These are phyloP conservation scores for Ylistrum balloti DNA, from an alignment of 1,140 invertebrate species.

Conservation along the genomic window DNA sequence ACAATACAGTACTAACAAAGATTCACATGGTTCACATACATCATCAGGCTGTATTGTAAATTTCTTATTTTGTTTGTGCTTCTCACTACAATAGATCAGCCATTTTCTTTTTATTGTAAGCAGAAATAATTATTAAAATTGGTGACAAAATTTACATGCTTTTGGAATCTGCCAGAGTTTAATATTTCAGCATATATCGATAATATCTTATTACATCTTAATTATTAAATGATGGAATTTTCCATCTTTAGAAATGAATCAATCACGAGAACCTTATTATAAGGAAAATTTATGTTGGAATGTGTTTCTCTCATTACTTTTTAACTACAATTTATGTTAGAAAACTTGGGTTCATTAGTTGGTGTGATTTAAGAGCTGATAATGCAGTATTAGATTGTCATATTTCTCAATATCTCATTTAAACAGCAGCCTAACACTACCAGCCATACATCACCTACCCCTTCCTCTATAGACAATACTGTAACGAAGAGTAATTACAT, in stretches of 20 bases:
- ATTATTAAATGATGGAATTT: slow-evolving; percentile 36
- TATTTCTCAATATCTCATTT: slow-evolving; percentile 36
- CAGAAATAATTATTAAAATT: slow-evolving; percentile 20
- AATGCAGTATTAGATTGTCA: background rate
- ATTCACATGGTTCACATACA: no score
- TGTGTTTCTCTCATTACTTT: slow-evolving; percentile 2
- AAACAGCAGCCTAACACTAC: background rate
- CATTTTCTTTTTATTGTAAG: background rate
- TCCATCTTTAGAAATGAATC: slow-evolving; percentile 4
- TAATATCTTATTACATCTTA: background rate
- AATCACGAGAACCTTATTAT: background rate
- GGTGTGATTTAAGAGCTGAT: slow-evolving; percentile 3
- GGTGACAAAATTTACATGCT: background rate
- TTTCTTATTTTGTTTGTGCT: background rate
- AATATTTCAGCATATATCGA: background rate
- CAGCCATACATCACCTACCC: background rate
- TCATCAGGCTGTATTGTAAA: background rate
- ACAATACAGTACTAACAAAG: no score
- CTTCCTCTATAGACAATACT: background rate
- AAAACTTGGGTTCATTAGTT: slow-evolving; percentile 34
- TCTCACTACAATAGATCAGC: background rate
- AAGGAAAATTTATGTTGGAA: slow-evolving; percentile 18
- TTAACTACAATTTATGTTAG: slow-evolving; percentile 36
- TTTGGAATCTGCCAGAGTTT: background rate
- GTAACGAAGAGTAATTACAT: background rate